phyloP scores from a whole-genome alignment of 2,888 invertebrate genomes.

The Agonopterix heracliana region DNA sequence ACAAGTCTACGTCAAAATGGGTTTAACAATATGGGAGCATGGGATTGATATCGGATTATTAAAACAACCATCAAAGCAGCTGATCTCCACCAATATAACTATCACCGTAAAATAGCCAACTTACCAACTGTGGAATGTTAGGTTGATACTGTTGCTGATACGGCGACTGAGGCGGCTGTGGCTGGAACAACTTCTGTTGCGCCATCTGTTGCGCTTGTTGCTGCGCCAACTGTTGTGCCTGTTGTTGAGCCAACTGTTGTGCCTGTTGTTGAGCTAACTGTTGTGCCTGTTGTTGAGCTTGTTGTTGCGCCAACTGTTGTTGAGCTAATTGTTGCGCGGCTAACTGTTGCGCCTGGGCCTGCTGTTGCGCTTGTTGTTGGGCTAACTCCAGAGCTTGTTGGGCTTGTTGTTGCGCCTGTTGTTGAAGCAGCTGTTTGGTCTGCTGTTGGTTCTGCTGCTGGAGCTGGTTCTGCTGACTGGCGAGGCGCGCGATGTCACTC shows the following conservation, averaged over 20 bases:
- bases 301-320: conserved; percentile 49
- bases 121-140: conserved; percentile 75
- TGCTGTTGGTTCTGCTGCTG: conserved; percentile 73
- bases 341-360: conserved; percentile 46
- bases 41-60: too few relatives aligned
- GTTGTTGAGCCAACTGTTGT: conserved; percentile 40
- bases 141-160: conserved; percentile 59
- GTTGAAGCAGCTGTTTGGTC: conserved; percentile 70
- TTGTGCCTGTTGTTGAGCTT: conserved; percentile 52
- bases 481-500: conserved; percentile 93
- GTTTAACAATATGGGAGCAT: too few relatives aligned
- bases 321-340: conserved; percentile 23
- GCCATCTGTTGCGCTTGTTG: conserved; percentile 44
- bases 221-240: conserved; percentile 50
- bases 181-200: conserved; percentile 15
- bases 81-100: too few relatives aligned
- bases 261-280: conserved; percentile 48
- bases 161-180: conserved; percentile 61
- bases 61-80: too few relatives aligned
- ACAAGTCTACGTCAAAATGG: too few relatives aligned
- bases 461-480: conserved; percentile 79
- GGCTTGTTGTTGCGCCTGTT: conserved; percentile 71
- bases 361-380: conserved; percentile 50
- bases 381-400: conserved; percentile 60
- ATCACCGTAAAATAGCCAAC: conserved; percentile 17